Percentiles rank a stretch among this genome's conserved stretches.
Evolutionary conservation across 2,113 vertebrate genomes (phyloP).

Genomic region (Dipodomys stephensi): DNA sequence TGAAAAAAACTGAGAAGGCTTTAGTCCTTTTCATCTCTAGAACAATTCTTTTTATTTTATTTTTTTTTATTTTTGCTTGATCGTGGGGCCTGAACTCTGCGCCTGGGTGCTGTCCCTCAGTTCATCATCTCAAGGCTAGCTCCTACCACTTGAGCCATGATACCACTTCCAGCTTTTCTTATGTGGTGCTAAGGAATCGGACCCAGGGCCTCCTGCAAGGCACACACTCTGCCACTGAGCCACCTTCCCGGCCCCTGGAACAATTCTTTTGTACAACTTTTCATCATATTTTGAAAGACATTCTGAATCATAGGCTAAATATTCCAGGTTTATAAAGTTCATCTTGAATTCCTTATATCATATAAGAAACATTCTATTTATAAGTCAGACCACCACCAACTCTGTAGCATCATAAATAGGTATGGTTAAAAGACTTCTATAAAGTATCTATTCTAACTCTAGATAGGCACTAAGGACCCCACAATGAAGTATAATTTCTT

Average conservation of each 20-base stretch:
- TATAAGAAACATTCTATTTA: background rate
- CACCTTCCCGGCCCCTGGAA: too few relatives aligned
- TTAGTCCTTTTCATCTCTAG: background rate
- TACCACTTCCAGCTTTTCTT: too few relatives aligned
- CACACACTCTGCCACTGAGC: too few relatives aligned
- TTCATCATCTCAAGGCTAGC: too few relatives aligned
- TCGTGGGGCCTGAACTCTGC: too few relatives aligned
- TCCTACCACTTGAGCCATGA: too few relatives aligned
- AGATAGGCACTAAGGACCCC: background rate
- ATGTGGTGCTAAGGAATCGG: too few relatives aligned
- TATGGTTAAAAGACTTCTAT: background rate
- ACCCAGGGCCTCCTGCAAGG: too few relatives aligned
- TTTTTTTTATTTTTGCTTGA: too few relatives aligned
- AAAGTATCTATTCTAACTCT: background rate
- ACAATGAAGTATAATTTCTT: background rate
- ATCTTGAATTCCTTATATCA: slow-evolving; percentile 3
- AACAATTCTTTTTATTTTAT: too few relatives aligned
- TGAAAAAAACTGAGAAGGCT: too few relatives aligned
- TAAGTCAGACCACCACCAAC: background rate
- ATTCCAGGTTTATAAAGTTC: slow-evolving; percentile 9
- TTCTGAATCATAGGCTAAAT: background rate
- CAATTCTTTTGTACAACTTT: background rate
- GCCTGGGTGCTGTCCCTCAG: too few relatives aligned
- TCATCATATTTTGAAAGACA: background rate
- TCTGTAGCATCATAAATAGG: background rate